Evolutionary conservation across 2,113 vertebrate species (phyloP).

Genomic region (Salvator merianae): DNA sequence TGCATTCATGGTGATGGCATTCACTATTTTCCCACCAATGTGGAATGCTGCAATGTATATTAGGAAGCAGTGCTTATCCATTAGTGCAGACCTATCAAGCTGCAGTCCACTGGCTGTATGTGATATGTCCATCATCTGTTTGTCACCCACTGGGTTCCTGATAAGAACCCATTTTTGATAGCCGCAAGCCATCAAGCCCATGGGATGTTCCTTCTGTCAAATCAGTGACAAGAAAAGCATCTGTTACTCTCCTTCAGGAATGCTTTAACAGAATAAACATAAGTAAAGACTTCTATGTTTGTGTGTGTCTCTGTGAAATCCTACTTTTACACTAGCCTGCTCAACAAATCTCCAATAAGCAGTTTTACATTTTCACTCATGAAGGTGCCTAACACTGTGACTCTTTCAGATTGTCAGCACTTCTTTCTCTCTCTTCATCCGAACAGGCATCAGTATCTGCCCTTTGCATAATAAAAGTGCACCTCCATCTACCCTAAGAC

Average conservation of each 20-base stretch:
- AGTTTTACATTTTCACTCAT: too few relatives aligned
- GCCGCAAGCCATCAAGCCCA: not conserved
- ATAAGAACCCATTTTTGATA: not conserved
- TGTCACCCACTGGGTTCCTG: not conserved
- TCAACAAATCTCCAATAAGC: conserved; percentile 32
- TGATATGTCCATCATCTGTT: not conserved
- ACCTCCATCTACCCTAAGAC: too few relatives aligned
- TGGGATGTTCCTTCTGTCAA: not conserved
- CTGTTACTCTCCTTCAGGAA: conserved; percentile 17
- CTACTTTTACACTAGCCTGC: conserved; percentile 15
- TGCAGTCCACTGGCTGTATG: not conserved
- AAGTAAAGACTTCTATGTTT: conserved; percentile 46
- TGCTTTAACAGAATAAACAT: conserved; percentile 43
- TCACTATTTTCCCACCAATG: not conserved
- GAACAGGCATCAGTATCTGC: too few relatives aligned
- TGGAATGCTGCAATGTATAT: not conserved
- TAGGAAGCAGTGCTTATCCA: not conserved
- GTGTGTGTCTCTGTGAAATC: conserved; percentile 29
- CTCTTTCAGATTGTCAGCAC: too few relatives aligned
- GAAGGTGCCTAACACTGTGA: too few relatives aligned
- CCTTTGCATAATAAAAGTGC: too few relatives aligned
- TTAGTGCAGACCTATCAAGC: not conserved
- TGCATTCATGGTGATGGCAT: not conserved
- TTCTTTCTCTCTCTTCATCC: too few relatives aligned
- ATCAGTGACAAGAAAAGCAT: not conserved